Conservation (phyloP, 2,797 vertebrate species). For the Microhierax caerulescens region DNA sequence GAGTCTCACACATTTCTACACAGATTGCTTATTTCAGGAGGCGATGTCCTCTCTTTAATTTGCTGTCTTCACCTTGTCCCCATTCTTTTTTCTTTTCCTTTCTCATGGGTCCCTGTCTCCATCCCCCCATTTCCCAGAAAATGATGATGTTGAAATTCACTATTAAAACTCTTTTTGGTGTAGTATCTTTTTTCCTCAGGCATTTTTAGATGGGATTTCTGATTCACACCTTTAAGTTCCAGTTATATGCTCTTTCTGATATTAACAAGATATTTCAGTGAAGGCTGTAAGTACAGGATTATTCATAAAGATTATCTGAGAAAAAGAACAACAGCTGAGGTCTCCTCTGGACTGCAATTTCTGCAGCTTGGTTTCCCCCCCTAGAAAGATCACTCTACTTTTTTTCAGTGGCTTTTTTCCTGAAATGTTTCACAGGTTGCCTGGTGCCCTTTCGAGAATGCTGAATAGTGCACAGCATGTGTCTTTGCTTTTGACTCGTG, state of each 20-base stretch:
- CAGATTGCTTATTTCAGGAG: background rate
- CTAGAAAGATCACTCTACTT: constrained; percentile 1
- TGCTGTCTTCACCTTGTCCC: background rate
- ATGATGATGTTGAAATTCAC: background rate
- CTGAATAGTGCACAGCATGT: background rate
- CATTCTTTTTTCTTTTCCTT: background rate
- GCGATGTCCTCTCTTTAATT: background rate
- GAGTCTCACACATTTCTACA: background rate
- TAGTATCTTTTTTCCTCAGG: background rate
- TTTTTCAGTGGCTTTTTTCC: constrained; percentile 49
- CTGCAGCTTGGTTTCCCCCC: constrained; percentile 22
- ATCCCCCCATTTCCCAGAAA: background rate
- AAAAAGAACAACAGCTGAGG: constrained; percentile 26
- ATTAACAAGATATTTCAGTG: constrained; percentile 42
- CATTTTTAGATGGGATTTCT: constrained; percentile 51
- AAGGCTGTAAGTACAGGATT: constrained; percentile 11
- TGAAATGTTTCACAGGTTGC: constrained; percentile 28
- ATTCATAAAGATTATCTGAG: constrained; percentile 58
- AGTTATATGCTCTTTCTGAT: constrained; percentile 47
- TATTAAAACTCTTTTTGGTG: background rate
- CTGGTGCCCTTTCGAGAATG: constrained; percentile 30
- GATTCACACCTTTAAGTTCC: constrained; percentile 20
- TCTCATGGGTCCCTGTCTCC: background rate
- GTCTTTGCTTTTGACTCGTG: constrained; percentile 14
- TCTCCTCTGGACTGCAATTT: constrained; percentile 41